phyloP scores from a whole-genome alignment of 2,888 invertebrate genomes.

The Ernsta delagoae region DNA sequence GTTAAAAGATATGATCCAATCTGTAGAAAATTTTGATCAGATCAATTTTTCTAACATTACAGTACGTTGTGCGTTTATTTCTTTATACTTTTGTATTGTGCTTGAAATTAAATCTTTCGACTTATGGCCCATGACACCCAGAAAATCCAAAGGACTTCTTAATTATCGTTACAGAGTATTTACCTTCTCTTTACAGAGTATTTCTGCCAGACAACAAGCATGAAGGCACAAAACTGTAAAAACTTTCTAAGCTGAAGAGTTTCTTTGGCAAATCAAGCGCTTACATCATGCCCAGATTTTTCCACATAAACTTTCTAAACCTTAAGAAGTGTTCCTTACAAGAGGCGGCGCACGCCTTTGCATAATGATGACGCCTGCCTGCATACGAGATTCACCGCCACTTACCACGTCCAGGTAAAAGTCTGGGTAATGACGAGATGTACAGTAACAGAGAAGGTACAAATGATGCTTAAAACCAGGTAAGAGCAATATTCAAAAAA shows the following conservation, averaged over 20 bases:
- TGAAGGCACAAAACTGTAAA: background rate
- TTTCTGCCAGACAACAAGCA: background rate
- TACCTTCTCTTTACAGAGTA: too few relatives aligned
- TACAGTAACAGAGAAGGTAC: background rate
- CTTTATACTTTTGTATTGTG: too few relatives aligned
- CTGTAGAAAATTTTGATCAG: too few relatives aligned
- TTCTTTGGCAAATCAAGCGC: background rate
- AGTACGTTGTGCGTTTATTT: too few relatives aligned
- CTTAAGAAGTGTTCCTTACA: constrained; percentile 28
- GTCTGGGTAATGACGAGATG: constrained; percentile 31
- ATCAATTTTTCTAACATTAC: too few relatives aligned
- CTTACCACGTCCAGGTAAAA: constrained; percentile 29
- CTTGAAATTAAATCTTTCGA: too few relatives aligned
- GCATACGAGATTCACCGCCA: constrained; percentile 31
- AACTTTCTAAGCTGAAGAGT: background rate
- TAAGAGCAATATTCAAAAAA: too few relatives aligned
- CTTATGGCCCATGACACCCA: too few relatives aligned
- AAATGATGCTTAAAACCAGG: too few relatives aligned
- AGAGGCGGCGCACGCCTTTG: constrained; percentile 18
- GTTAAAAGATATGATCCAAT: too few relatives aligned
- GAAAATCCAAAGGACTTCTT: too few relatives aligned
- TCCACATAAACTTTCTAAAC: constrained; percentile 30
- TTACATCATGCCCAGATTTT: constrained; percentile 8
- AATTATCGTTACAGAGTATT: too few relatives aligned
- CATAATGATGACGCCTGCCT: constrained; percentile 26